Evolutionary conservation across 1,140 invertebrate genomes (phyloP).

Genomic region (Zophobas morio): DNA sequence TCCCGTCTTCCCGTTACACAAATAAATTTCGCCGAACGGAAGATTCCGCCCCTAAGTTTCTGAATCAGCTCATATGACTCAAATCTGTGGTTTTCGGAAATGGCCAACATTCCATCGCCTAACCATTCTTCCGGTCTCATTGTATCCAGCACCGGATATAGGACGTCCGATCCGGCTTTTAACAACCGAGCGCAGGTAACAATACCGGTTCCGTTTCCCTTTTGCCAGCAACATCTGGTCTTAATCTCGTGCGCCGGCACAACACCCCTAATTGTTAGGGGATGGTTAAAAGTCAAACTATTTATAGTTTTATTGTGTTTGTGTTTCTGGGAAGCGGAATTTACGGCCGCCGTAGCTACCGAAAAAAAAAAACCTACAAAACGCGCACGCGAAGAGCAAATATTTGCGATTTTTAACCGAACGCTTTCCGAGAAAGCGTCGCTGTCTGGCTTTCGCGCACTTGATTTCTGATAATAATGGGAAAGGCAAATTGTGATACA

Average conservation of each 20-base stretch:
- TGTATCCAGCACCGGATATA: slow-evolving; percentile 55
- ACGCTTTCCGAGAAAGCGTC: not conserved
- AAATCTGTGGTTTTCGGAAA: slow-evolving; percentile 51
- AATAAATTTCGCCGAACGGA: not conserved
- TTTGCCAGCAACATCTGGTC: slow-evolving; percentile 50
- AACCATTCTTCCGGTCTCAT: slow-evolving; percentile 57
- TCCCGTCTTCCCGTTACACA: too few species aligned
- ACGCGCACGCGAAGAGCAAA: not conserved
- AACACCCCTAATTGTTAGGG: slow-evolving; percentile 43
- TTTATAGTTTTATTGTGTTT: slow-evolving; percentile 42
- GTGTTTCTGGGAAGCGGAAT: not conserved
- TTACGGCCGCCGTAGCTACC: not conserved
- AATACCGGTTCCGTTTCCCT: slow-evolving; percentile 57
- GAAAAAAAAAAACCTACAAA: too few species aligned
- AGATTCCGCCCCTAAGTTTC: slow-evolving; percentile 12
- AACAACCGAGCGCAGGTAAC: slow-evolving; percentile 51
- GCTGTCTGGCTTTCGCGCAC: too few species aligned
- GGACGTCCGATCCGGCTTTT: slow-evolving; percentile 58
- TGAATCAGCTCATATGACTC: slow-evolving; percentile 19
- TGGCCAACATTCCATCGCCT: slow-evolving; percentile 55
- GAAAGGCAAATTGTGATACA: too few species aligned
- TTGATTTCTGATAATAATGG: too few species aligned
- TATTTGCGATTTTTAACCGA: slow-evolving; percentile 1
- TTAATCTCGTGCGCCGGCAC: slow-evolving; percentile 20
- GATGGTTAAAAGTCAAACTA: slow-evolving; percentile 25